Evolutionary conservation across 2,113 vertebrate genomes (phyloP).

Genomic region (Stigmatopora nigra): DNA sequence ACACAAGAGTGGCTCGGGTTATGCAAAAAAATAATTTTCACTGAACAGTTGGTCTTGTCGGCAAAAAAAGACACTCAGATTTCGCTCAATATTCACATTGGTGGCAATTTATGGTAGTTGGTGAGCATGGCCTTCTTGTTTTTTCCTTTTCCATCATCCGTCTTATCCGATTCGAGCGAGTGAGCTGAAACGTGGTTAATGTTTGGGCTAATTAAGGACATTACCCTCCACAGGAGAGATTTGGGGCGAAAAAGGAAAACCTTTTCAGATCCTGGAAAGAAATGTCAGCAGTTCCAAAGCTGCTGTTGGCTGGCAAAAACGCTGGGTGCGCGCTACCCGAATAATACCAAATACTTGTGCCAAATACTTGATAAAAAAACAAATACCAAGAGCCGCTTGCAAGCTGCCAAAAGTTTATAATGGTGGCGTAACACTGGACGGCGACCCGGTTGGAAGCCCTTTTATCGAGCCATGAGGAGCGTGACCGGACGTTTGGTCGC

Average conservation of each 20-base stretch:
- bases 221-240: slow-evolving; percentile 16
- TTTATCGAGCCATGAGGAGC: neutral
- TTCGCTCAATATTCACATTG: slow-evolving; percentile 21
- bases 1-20: neutral
- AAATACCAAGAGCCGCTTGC: neutral
- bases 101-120: neutral
- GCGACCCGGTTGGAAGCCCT: neutral
- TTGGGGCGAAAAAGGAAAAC: slow-evolving; percentile 30
- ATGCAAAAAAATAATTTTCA: neutral
- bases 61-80: neutral
- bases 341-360: neutral
- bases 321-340: neutral
- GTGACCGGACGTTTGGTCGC: too few species aligned
- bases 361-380: neutral
- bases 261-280: slow-evolving; percentile 27
- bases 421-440: neutral
- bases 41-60: neutral
- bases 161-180: slow-evolving; percentile 25
- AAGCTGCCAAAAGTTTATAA: neutral
- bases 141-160: slow-evolving; percentile 3
- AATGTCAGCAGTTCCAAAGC: slow-evolving; percentile 9
- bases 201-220: slow-evolving; percentile 55
- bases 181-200: slow-evolving; percentile 41
- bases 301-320: slow-evolving; percentile 1
- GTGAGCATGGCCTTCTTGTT: neutral